Evolutionary conservation across 2,113 vertebrate species (phyloP), one percentile per base, ranked within the genome.

Genomic region (Misgurnus mizolepis): DNA sequence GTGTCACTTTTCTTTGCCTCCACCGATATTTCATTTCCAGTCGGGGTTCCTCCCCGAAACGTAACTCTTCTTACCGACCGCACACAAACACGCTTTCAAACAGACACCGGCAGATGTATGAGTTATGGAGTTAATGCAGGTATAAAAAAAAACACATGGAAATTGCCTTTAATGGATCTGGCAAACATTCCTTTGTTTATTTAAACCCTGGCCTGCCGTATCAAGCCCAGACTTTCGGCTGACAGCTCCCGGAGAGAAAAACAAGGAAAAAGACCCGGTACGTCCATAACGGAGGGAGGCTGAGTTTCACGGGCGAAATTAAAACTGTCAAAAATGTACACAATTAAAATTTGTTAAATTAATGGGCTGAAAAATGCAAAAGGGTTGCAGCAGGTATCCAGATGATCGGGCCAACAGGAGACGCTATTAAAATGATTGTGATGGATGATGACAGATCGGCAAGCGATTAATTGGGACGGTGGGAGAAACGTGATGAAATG

Each of bases 271-370:
- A n/a, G 68, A 40, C 47, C 68, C 39, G 50, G 56, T 14, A 66
- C 74, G 61, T 18, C 65, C 67, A 68, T 88, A 86, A 89, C 87
- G 75, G 82, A 80, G 67, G 85, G 79, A 79, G 78, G 79, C 80
- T 41, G 58, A 67, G 45, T 73, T 82, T 84, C 82, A 86, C 73
- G 71, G 81, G 80, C 77, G 79, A 94, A 94, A 93, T 93, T 88
- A 94, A 94, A 94, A 75, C 88, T 94, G 92, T 91, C 94, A 94
- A 93, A 94, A 92, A 87, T 61, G 41, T 82, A 91, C 88, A 92
- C 89, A 93, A 90, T 90, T 92, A 94, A 94, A 94, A 94, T 91
- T 91, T 93, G 86, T 92, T 94, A 94, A 94, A 94, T 94, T 95
- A 93, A 94, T 94, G 90, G 92, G 85, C 91, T 94, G 89, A 90